Evolutionary conservation across 2,113 vertebrate species (phyloP).

Genomic region (Myodes glareolus): DNA sequence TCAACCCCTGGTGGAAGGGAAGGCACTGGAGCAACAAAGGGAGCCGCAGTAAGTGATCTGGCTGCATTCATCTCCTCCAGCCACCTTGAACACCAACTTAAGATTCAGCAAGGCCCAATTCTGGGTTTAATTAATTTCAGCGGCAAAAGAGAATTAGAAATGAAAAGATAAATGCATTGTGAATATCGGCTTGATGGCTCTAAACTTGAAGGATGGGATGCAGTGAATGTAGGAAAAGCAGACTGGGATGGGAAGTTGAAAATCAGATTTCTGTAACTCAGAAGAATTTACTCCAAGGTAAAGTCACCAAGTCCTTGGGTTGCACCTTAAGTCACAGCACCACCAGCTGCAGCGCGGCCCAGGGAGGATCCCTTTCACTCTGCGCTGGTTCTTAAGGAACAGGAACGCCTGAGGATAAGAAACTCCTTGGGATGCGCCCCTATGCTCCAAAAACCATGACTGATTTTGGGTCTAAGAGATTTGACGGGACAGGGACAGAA

Average conservation of each 20-base stretch:
- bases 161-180: constrained; percentile 66
- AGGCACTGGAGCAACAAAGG: constrained; percentile 48
- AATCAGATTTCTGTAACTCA: background rate
- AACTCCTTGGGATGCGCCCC: background rate
- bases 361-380: background rate
- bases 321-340: constrained; percentile 12
- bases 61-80: background rate
- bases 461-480: constrained; percentile 58
- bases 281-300: constrained; percentile 23
- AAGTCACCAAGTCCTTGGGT: background rate
- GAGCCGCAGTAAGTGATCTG: background rate
- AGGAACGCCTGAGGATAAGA: background rate
- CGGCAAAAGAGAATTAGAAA: constrained; percentile 22
- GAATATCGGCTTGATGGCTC: constrained; percentile 60
- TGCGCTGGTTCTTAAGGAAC: constrained; percentile 23
- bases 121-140: constrained; percentile 58
- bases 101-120: constrained; percentile 12
- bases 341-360: background rate
- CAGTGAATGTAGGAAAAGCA: background rate
- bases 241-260: background rate
- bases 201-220: constrained; percentile 38
- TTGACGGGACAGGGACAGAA: constrained; percentile 53
- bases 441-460: constrained; percentile 32
- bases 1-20: constrained; percentile 26
- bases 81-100: constrained; percentile 50